Conservation (phyloP, 2,797 vertebrate species). For the Myoxocephalus aenaeus region DNA sequence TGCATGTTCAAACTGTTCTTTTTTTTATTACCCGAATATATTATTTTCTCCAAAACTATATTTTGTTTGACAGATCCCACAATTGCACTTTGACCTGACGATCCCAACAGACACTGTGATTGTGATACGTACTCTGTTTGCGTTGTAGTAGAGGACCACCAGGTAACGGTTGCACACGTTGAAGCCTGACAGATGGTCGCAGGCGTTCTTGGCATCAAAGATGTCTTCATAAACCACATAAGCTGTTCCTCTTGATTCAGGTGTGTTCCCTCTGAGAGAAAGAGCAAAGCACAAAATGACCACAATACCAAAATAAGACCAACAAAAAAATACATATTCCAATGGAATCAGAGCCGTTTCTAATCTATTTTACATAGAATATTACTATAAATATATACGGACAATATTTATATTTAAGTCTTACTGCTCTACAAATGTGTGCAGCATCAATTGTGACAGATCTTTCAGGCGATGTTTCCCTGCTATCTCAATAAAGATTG, state of each 20-base stretch:
- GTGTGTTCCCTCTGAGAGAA: constrained; percentile 92
- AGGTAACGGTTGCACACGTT: constrained; percentile 99
- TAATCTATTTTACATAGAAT: background rate
- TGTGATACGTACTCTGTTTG: constrained; percentile 90
- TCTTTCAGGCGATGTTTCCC: background rate
- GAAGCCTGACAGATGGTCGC: constrained; percentile 97
- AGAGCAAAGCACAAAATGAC: background rate
- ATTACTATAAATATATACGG: background rate
- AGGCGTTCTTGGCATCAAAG: constrained; percentile 98
- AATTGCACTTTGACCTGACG: background rate
- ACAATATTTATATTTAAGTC: background rate
- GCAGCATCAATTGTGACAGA: background rate
- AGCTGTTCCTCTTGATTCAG: constrained; percentile 95
- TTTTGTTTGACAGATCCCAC: background rate
- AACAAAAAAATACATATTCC: background rate
- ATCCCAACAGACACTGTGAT: background rate
- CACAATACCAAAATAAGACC: background rate
- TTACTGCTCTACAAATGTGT: background rate
- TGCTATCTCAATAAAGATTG: background rate
- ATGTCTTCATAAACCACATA: constrained; percentile 99
- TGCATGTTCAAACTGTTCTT: no score
- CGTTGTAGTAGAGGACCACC: constrained; percentile 97
- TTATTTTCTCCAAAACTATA: background rate
- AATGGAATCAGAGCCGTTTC: background rate
- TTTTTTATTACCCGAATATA: no score